Evolutionary conservation across 2,797 vertebrate genomes (phyloP).

Genomic region (Muraenolepis orangiensis): DNA sequence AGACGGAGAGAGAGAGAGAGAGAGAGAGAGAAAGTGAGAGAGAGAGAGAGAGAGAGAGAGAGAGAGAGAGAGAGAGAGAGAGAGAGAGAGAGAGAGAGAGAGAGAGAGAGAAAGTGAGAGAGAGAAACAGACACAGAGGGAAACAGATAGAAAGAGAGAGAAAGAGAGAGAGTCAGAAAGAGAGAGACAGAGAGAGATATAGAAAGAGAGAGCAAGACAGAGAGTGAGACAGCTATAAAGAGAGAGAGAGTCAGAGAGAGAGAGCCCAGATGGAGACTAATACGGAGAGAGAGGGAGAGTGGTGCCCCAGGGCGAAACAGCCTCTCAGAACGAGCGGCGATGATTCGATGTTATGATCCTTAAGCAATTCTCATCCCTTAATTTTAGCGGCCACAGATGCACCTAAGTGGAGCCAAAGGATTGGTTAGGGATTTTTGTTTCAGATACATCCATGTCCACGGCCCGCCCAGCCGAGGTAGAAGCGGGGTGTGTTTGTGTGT

Average conservation of each 20-base stretch:
- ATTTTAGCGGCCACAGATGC: conserved; percentile 36
- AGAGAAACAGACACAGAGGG: too few relatives aligned
- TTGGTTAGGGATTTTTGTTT: conserved; percentile 36
- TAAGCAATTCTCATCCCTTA: conserved; percentile 55
- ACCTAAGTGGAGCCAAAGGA: conserved; percentile 42
- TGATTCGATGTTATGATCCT: conserved; percentile 53
- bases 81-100: conserved; percentile 9
- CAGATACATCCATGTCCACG: conserved; percentile 22
- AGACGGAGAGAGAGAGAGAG: not conserved
- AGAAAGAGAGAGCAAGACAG: not conserved
- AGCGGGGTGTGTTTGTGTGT: not conserved
- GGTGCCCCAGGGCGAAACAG: conserved; percentile 33
- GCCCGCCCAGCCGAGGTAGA: not conserved
- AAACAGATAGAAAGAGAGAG: too few relatives aligned
- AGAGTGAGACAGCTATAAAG: conserved; percentile 23
- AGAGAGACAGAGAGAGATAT: not conserved
- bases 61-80: conserved; percentile 8
- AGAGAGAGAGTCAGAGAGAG: conserved; percentile 1
- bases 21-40: not conserved
- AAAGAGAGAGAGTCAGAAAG: not conserved
- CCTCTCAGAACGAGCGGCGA: conserved; percentile 39
- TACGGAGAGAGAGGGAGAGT: not conserved
- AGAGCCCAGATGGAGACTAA: conserved; percentile 12
- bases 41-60: too few relatives aligned
- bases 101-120: not conserved